Evolutionary conservation across 2,113 vertebrate species (phyloP).

Genomic region (Butorides virescens): DNA sequence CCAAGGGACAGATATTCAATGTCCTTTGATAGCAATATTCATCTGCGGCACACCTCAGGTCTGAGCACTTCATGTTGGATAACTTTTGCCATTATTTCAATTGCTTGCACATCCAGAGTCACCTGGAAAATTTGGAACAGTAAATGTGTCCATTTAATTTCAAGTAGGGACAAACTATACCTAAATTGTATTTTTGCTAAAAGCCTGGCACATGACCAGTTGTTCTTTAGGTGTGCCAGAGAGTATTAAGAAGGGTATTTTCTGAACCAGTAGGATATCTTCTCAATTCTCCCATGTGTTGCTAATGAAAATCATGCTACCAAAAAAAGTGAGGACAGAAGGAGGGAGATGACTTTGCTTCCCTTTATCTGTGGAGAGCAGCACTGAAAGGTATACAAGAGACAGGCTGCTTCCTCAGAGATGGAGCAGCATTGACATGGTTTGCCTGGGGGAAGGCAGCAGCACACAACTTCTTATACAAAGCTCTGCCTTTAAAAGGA

Average conservation of each 20-base stretch:
- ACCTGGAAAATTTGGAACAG: neutral
- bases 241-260: neutral
- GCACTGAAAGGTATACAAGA: neutral
- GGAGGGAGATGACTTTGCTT: neutral
- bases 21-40: neutral
- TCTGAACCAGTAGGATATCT: neutral
- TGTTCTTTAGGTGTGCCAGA: neutral
- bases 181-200: neutral
- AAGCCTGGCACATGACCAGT: neutral
- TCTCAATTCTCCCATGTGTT: neutral
- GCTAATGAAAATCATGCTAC: neutral
- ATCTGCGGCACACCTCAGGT: neutral
- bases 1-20: neutral
- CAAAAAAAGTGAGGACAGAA: neutral
- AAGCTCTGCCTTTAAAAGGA: neutral
- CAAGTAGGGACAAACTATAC: neutral
- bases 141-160: neutral
- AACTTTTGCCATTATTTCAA: neutral
- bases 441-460: neutral
- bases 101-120: neutral
- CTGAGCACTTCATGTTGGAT: neutral
- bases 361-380: neutral
- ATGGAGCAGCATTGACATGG: neutral
- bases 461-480: neutral
- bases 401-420: neutral